Conservation (phyloP, 2,888 invertebrate genomes). For the Serripes groenlandicus region DNA sequence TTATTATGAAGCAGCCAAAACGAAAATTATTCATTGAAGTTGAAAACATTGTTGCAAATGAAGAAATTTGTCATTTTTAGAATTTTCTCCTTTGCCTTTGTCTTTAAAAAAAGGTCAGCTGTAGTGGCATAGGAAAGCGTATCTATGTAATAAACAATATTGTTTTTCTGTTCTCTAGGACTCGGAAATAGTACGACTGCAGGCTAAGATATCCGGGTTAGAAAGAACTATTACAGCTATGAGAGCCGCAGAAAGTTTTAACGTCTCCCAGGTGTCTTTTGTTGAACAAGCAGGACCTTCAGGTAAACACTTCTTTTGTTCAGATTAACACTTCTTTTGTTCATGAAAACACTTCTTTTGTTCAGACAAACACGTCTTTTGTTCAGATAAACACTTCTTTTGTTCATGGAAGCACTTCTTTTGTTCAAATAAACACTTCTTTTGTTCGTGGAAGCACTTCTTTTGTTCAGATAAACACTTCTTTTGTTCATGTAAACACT, state of each 20-base stretch:
- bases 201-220: slow-evolving; percentile 76
- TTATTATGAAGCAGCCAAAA: too few species aligned
- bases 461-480: too few species aligned
- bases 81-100: not conserved
- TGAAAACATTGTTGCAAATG: not conserved
- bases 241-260: slow-evolving; percentile 63
- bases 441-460: too few species aligned
- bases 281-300: slow-evolving; percentile 6
- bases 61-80: not conserved
- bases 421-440: too few species aligned
- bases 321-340: too few species aligned
- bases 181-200: slow-evolving; percentile 76
- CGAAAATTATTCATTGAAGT: too few species aligned
- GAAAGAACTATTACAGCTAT: slow-evolving; percentile 72
- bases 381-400: too few species aligned
- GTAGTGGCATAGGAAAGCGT: too few species aligned
- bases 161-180: slow-evolving; percentile 60
- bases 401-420: too few species aligned
- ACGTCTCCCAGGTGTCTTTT: slow-evolving; percentile 30
- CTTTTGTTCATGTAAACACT: too few species aligned
- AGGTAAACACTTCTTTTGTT: not conserved
- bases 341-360: too few species aligned
- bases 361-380: too few species aligned
- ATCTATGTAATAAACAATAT: not conserved
- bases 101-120: not conserved